Evolutionary conservation across 2,797 vertebrate species (phyloP).

Genomic region (Caiman crocodilus): DNA sequence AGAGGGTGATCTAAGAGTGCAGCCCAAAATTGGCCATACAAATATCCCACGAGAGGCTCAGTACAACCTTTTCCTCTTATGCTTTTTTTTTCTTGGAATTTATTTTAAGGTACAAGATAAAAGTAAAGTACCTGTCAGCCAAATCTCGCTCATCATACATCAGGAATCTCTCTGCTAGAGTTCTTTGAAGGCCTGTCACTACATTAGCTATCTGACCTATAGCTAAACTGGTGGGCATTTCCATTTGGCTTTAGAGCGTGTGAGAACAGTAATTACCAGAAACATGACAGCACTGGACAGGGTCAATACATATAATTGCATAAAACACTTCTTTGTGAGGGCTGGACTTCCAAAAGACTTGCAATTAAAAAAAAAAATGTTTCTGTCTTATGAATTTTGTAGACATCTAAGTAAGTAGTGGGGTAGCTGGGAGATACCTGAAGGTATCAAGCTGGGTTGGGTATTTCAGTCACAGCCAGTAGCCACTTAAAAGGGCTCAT

Average conservation of each 20-base stretch:
- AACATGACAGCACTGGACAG: neutral
- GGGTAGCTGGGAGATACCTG: neutral
- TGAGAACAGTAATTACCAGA: neutral
- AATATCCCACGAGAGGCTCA: neutral
- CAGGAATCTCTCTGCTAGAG: neutral
- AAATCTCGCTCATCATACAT: neutral
- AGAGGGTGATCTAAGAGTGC: neutral
- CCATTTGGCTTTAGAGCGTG: neutral
- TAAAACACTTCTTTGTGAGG: neutral
- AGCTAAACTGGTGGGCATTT: neutral
- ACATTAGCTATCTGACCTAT: neutral
- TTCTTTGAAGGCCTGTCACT: neutral
- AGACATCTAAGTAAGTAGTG: neutral
- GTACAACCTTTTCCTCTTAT: neutral
- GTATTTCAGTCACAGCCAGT: neutral
- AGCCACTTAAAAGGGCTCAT: neutral
- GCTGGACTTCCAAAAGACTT: neutral
- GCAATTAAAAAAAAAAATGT: neutral
- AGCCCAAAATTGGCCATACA: neutral
- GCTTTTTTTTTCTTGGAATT: neutral
- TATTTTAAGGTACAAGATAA: neutral
- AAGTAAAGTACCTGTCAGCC: neutral
- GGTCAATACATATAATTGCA: neutral
- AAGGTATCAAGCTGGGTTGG: neutral
- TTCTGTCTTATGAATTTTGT: neutral